A percentile compares a stretch with the other conserved stretches of the same genome.
phyloP scores from a whole-genome alignment of 1,140 invertebrate genomes.

The Magallana gigas region DNA sequence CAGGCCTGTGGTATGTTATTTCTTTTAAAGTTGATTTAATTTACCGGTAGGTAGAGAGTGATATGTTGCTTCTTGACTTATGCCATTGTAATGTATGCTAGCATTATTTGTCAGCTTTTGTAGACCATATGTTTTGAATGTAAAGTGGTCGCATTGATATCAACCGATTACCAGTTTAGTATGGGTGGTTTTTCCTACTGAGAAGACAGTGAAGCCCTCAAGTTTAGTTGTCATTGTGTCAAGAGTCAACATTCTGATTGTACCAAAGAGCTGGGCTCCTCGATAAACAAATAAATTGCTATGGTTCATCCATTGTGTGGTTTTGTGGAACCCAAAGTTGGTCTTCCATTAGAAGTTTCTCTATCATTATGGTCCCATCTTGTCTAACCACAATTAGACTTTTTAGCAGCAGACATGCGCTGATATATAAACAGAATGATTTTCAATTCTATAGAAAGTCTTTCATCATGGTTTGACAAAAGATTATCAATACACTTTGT shows the following conservation, averaged over 20 bases:
- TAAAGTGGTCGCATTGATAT: too few species aligned
- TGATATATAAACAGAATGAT: constrained; percentile 15
- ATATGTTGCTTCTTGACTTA: too few species aligned
- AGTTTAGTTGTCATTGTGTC: neutral
- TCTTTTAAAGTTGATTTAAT: too few species aligned
- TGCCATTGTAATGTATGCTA: too few species aligned
- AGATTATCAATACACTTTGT: neutral
- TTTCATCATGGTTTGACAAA: constrained; percentile 17
- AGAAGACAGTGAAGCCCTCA: too few species aligned
- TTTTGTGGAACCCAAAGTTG: neutral
- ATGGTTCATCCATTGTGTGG: neutral
- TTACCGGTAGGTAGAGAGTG: too few species aligned
- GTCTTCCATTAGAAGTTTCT: neutral
- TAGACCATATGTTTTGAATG: too few species aligned
- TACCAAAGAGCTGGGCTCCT: neutral
- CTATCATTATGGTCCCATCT: neutral
- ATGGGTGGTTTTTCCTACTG: too few species aligned
- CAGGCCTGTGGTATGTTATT: too few species aligned
- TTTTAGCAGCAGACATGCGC: neutral
- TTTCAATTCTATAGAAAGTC: constrained; percentile 1
- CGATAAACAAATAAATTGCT: constrained; percentile 7
- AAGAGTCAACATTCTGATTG: neutral
- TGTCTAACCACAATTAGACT: neutral
- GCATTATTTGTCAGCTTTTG: too few species aligned
- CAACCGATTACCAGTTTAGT: too few species aligned